A percentile compares a stretch with the other conserved stretches of the same genome.
Evolutionary conservation across 92 coral and sea anemone genomes (phyloP).

Genomic region (Micromussa lordhowensis): DNA sequence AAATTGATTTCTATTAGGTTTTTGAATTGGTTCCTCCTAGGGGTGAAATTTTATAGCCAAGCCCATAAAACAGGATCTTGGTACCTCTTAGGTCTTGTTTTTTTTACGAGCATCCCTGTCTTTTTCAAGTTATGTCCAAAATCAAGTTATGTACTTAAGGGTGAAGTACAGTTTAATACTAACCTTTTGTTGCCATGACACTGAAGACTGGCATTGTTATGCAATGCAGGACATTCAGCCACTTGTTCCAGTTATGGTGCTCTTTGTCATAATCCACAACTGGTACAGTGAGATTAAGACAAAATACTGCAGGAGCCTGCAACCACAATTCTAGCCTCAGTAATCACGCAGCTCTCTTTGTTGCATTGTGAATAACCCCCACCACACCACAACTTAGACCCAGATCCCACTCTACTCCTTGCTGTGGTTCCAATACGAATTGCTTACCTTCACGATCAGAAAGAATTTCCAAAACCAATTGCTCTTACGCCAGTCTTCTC

Average conservation of each 20-base stretch:
- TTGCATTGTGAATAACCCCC: background rate
- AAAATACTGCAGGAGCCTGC: conserved; percentile 83
- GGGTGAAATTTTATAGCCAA: no score
- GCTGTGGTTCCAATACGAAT: background rate
- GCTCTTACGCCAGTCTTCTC: conserved; percentile 67
- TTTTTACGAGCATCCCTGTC: no score
- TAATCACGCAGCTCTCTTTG: background rate
- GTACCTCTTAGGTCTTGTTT: no score
- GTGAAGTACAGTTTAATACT: background rate
- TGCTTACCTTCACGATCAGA: conserved; percentile 73
- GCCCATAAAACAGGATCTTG: no score
- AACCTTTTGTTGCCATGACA: conserved; percentile 76
- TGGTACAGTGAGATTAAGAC: conserved; percentile 85
- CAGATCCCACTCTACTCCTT: background rate
- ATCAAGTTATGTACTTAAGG: no score
- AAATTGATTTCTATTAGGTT: no score
- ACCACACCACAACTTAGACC: background rate
- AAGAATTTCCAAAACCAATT: conserved; percentile 67
- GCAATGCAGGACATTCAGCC: conserved; percentile 89
- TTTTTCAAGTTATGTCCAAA: no score
- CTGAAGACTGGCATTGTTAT: conserved; percentile 84
- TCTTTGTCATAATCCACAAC: conserved; percentile 79
- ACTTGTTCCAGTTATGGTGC: conserved; percentile 91
- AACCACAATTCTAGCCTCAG: background rate
- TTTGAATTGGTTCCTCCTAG: no score